These are phyloP conservation scores for Pterostichus madidus DNA, from an alignment of 2,888 invertebrate species.

Conservation along the genomic window DNA sequence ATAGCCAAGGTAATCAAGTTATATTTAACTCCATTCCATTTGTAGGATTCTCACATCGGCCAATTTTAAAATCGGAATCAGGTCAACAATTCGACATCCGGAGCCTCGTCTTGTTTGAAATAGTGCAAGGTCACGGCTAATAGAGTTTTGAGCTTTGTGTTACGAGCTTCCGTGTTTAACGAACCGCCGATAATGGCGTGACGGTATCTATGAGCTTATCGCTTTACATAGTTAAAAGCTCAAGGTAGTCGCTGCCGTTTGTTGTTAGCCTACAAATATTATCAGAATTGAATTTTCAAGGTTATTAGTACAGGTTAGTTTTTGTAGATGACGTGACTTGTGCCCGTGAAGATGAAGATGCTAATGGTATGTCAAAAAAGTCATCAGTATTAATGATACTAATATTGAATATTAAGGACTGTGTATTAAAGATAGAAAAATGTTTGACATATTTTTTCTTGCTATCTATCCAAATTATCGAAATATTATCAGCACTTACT, in stretches of 20 bases:
- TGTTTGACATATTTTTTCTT: too few relatives aligned
- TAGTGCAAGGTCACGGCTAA: slow-evolving; percentile 48
- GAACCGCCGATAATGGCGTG: slow-evolving; percentile 36
- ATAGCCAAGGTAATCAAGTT: slow-evolving; percentile 9
- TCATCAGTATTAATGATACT: slow-evolving; percentile 3
- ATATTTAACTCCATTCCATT: slow-evolving; percentile 14
- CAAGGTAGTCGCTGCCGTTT: neutral
- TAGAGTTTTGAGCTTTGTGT: slow-evolving; percentile 47
- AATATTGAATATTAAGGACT: neutral
- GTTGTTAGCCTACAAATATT: slow-evolving; percentile 14
- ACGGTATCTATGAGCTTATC: slow-evolving; percentile 38
- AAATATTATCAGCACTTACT: too few relatives aligned
- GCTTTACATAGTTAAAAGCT: slow-evolving; percentile 13
- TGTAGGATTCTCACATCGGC: slow-evolving; percentile 5
- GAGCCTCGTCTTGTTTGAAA: neutral
- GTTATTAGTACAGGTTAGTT: neutral
- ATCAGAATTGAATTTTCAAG: slow-evolving; percentile 18
- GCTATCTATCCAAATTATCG: too few relatives aligned
- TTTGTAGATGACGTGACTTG: neutral
- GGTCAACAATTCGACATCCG: slow-evolving; percentile 11
- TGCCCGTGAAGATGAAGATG: neutral
- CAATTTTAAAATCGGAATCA: slow-evolving; percentile 30
- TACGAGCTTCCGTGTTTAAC: slow-evolving; percentile 28
- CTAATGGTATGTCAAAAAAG: slow-evolving; percentile 4
- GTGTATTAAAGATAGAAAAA: neutral